phyloP scores from a whole-genome alignment of 2,113 vertebrate genomes.

The Malurus cyaneus region DNA sequence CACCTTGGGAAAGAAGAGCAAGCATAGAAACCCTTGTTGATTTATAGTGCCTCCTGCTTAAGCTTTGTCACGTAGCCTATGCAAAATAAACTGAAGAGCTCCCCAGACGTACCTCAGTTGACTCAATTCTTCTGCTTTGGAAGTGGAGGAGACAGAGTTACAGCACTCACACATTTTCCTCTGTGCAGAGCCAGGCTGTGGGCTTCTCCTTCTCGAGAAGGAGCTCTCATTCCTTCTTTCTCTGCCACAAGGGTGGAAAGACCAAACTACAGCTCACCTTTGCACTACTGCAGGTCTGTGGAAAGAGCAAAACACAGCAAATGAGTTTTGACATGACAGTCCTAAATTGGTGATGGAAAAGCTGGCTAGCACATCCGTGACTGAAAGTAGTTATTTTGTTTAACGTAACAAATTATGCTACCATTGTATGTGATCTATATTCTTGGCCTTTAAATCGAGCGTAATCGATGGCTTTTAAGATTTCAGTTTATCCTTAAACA shows the following conservation, averaged over 20 bases:
- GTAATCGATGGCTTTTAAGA: background rate
- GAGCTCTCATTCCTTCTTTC: background rate
- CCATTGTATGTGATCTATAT: background rate
- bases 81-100: background rate
- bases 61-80: background rate
- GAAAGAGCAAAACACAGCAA: background rate
- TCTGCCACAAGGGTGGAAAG: background rate
- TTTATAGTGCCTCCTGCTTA: background rate
- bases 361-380: accelerated
- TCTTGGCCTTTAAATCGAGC: slow-evolving; percentile 2
- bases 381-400: background rate
- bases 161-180: background rate
- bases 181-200: background rate
- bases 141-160: background rate
- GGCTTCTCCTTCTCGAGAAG: background rate
- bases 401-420: background rate
- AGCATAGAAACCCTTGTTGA: background rate
- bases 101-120: background rate
- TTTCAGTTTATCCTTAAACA: background rate
- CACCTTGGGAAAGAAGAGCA: background rate
- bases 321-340: background rate
- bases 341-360: background rate
- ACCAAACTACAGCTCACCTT: background rate
- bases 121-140: background rate
- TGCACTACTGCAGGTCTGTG: background rate